Percentiles rank a stretch among this genome's conserved stretches.
Evolutionary conservation across 2,888 invertebrate genomes (phyloP).

Genomic region (Pollenia angustigena): DNA sequence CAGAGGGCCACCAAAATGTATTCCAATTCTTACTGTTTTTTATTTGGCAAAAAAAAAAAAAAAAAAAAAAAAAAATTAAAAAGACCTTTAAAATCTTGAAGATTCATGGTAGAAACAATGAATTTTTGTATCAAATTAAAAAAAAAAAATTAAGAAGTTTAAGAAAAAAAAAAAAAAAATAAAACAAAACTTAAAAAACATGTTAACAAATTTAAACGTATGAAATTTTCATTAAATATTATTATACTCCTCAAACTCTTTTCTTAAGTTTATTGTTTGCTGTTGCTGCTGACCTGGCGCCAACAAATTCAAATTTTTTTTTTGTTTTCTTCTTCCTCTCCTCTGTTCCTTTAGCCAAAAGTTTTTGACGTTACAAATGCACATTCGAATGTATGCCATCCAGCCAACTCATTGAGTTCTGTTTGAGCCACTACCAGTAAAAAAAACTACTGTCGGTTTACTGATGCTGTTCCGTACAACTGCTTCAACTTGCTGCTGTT

Average conservation of each 20-base stretch:
- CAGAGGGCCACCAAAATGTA: constrained; percentile 70
- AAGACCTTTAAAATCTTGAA: constrained; percentile 1
- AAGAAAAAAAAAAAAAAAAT: constrained; percentile 57
- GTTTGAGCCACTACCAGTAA: constrained; percentile 41
- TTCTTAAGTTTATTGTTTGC: constrained; percentile 52
- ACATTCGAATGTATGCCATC: constrained; percentile 41
- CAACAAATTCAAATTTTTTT: constrained; percentile 76
- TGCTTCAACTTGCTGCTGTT: constrained; percentile 43
- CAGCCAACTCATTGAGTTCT: constrained; percentile 60
- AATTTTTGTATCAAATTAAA: constrained; percentile 40
- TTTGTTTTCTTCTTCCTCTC: background rate
- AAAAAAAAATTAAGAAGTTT: constrained; percentile 55
- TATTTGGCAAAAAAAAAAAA: constrained; percentile 40
- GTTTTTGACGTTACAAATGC: constrained; percentile 48
- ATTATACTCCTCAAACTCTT: constrained; percentile 69
- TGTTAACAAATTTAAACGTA: constrained; percentile 73
- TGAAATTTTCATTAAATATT: constrained; percentile 81
- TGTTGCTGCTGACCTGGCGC: constrained; percentile 79
- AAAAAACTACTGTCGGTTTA: constrained; percentile 43
- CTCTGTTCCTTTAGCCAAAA: constrained; percentile 9
- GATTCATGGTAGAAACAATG: constrained; percentile 65
- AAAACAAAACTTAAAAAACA: constrained; percentile 64
- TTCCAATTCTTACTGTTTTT: constrained; percentile 17
- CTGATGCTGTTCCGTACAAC: constrained; percentile 54
- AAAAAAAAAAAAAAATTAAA: constrained; percentile 58